These are phyloP conservation scores for Hydrotaea diabolus DNA, from an alignment of 2,888 invertebrate genomes.

Conservation along the genomic window DNA sequence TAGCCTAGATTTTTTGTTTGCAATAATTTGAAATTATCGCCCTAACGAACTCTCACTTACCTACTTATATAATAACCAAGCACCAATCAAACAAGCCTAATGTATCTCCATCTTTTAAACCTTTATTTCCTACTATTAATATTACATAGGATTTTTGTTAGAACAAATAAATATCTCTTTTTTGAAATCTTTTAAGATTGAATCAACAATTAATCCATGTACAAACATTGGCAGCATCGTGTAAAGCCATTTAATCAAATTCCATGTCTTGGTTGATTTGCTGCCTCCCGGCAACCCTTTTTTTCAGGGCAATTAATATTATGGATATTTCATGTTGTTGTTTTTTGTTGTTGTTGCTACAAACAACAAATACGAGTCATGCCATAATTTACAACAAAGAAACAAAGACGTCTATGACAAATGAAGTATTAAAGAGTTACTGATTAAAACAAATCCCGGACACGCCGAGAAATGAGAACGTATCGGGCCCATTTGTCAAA, in stretches of 20 bases:
- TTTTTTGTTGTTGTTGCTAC: neutral
- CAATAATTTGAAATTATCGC: no score
- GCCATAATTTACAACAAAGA: slow-evolving; percentile 32
- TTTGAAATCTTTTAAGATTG: neutral
- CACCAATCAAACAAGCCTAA: no score
- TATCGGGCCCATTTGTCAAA: slow-evolving; percentile 61
- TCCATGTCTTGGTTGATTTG: neutral
- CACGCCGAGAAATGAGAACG: slow-evolving; percentile 36
- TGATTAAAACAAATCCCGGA: slow-evolving; percentile 44
- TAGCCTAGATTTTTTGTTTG: no score
- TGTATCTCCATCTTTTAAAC: no score
- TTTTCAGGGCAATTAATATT: slow-evolving; percentile 4
- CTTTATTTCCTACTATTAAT: no score
- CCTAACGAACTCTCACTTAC: no score
- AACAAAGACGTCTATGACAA: slow-evolving; percentile 38
- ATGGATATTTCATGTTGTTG: slow-evolving; percentile 19
- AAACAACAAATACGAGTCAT: slow-evolving; percentile 14
- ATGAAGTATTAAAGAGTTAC: slow-evolving; percentile 45
- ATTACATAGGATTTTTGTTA: no score
- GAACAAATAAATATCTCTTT: no score
- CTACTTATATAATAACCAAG: no score
- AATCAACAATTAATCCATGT: neutral
- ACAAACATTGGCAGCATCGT: neutral
- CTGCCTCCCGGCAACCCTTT: no score
- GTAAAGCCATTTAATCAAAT: neutral